These are phyloP conservation scores for Aspidoscelis tigris DNA, from an alignment of 2,113 vertebrate genomes.

Conservation along the genomic window DNA sequence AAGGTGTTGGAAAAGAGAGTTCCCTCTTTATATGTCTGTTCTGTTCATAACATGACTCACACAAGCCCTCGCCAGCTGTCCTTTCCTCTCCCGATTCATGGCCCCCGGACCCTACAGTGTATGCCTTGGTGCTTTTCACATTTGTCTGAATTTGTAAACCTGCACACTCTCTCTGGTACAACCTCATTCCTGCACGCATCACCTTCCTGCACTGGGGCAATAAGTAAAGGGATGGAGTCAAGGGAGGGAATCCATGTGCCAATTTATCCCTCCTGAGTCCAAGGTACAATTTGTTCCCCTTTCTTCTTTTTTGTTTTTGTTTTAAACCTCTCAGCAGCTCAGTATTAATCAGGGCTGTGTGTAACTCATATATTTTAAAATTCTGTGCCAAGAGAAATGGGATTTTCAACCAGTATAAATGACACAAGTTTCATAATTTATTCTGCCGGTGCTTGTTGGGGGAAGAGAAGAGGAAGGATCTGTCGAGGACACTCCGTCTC, in stretches of 20 bases:
- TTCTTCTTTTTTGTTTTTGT: neutral
- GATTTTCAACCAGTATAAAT: slow-evolving; percentile 2
- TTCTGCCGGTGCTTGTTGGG: neutral
- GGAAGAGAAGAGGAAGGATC: neutral
- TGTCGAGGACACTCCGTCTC: neutral
- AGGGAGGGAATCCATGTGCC: slow-evolving; percentile 10
- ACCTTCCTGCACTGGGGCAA: slow-evolving; percentile 31
- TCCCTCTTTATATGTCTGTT: slow-evolving; percentile 21
- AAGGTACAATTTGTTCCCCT: neutral
- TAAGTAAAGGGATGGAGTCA: slow-evolving; percentile 24
- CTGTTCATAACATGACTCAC: slow-evolving; percentile 20
- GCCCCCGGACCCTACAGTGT: neutral
- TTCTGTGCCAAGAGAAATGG: slow-evolving; percentile 8
- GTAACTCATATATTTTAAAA: slow-evolving; percentile 3
- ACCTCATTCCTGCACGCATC: slow-evolving; percentile 15
- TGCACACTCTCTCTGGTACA: neutral
- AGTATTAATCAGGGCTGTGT: slow-evolving; percentile 34
- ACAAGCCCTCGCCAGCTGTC: neutral
- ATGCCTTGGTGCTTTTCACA: slow-evolving; percentile 12
- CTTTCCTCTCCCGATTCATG: neutral
- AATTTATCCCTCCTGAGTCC: neutral
- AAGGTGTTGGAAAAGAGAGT: slow-evolving; percentile 8
- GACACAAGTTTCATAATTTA: slow-evolving; percentile 10
- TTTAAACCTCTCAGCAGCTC: slow-evolving; percentile 1
- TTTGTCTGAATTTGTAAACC: slow-evolving; percentile 25